A percentile compares a stretch with the other conserved stretches of the same genome.
phyloP scores from a whole-genome alignment of 2,797 vertebrate genomes.

The Margarornis squamiger region DNA sequence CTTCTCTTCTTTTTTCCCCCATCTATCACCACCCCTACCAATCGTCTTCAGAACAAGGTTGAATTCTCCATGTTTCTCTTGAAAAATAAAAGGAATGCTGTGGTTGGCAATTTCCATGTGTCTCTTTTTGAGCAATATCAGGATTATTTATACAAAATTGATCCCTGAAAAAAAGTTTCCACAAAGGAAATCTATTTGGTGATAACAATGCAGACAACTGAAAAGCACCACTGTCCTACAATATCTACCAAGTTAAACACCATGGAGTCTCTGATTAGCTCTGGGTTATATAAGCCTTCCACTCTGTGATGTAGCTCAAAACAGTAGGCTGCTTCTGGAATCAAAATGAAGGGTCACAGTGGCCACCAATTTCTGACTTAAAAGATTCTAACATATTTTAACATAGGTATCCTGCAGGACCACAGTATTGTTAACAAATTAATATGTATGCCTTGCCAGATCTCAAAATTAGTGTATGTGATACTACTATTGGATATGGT shows the following conservation, averaged over 20 bases:
- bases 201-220: slow-evolving; percentile 34
- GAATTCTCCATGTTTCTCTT: slow-evolving; percentile 65
- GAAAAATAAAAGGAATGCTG: slow-evolving; percentile 67
- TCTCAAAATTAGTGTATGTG: slow-evolving; percentile 72
- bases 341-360: background rate
- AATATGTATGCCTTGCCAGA: slow-evolving; percentile 70
- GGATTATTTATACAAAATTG: slow-evolving; percentile 51
- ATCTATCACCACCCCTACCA: slow-evolving; percentile 9
- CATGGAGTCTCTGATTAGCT: slow-evolving; percentile 2
- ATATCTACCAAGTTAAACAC: background rate
- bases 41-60: slow-evolving; percentile 73
- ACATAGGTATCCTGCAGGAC: slow-evolving; percentile 25
- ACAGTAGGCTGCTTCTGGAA: background rate
- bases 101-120: slow-evolving; percentile 48
- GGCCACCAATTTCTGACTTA: background rate
- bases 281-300: background rate
- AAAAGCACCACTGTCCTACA: slow-evolving; percentile 19
- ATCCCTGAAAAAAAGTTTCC: slow-evolving; percentile 30
- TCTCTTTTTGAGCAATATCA: slow-evolving; percentile 52
- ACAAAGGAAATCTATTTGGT: slow-evolving; percentile 16
- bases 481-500: slow-evolving; percentile 72
- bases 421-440: slow-evolving; percentile 60
- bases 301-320: slow-evolving; percentile 1
- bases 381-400: slow-evolving; percentile 27
- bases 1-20: slow-evolving; percentile 49